Evolutionary conservation across 2,888 invertebrate species (phyloP).

Genomic region (Agrypnus murinus): DNA sequence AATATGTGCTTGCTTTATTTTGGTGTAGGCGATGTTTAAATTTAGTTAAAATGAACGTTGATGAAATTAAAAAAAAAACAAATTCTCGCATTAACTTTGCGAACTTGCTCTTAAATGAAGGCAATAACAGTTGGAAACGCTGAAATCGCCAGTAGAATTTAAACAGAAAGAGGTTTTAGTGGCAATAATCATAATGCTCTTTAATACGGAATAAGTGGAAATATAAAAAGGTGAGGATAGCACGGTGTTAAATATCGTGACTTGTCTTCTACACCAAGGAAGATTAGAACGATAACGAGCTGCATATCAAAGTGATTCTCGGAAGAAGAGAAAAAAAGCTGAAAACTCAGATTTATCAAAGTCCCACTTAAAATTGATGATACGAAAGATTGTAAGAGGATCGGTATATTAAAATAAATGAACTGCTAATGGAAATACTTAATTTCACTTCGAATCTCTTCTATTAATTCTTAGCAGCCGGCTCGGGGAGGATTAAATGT

Average conservation of each 20-base stretch:
- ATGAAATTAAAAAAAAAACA: not conserved
- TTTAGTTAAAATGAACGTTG: not conserved
- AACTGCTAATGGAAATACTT: constrained; percentile 32
- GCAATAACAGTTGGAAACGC: not conserved
- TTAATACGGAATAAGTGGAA: not conserved
- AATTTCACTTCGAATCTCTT: constrained; percentile 22
- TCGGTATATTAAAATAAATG: constrained; percentile 32
- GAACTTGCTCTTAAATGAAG: not conserved
- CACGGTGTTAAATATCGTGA: constrained; percentile 4
- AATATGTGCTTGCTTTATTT: not conserved
- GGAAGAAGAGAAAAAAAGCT: not conserved
- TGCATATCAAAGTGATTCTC: constrained; percentile 17
- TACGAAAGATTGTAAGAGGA: not conserved
- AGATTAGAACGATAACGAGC: constrained; percentile 17
- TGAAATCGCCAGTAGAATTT: constrained; percentile 4
- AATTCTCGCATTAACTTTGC: not conserved
- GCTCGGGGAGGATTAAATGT: not conserved
- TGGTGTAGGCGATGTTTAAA: constrained; percentile 1
- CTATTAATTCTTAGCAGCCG: constrained; percentile 26
- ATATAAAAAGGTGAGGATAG: constrained; percentile 1
- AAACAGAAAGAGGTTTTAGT: constrained; percentile 2
- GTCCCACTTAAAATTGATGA: constrained; percentile 20
- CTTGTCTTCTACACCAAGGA: not conserved
- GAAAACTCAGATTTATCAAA: constrained; percentile 22
- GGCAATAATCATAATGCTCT: constrained; percentile 9